A percentile compares a stretch with the other conserved stretches of the same genome.
phyloP scores from a whole-genome alignment of 2,113 vertebrate species.

The Ictalurus furcatus region DNA sequence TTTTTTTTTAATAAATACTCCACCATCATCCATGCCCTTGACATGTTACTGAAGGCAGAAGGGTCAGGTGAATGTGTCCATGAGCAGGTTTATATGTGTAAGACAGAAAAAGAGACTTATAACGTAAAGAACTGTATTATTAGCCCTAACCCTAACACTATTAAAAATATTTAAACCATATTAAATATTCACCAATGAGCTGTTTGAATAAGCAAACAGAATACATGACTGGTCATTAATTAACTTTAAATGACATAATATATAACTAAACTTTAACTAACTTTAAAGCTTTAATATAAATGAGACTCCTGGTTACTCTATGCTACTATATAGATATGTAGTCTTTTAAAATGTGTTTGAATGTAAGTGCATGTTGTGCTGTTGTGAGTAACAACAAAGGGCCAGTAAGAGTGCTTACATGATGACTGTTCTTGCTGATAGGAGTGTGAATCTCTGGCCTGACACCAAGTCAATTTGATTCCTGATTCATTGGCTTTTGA shows the following conservation, averaged over 20 bases:
- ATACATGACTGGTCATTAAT: background rate
- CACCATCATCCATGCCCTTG: constrained; percentile 2
- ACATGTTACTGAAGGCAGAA: constrained; percentile 41
- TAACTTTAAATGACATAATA: background rate
- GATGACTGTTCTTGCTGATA: background rate
- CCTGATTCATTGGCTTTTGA: background rate
- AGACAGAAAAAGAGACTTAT: background rate
- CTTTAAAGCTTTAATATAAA: background rate
- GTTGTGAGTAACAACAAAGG: background rate
- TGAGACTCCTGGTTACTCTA: background rate
- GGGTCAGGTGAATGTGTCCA: constrained; percentile 6
- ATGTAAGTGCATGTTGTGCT: background rate
- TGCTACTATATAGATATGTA: background rate
- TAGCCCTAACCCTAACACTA: background rate
- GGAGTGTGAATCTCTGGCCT: background rate
- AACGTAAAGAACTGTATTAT: background rate
- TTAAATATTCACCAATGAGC: background rate
- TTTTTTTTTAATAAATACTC: constrained; percentile 69
- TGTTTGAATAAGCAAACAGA: background rate
- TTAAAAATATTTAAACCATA: background rate
- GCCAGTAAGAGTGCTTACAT: background rate
- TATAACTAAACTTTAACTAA: background rate
- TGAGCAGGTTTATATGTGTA: background rate
- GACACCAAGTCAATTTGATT: background rate
- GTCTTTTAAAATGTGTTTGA: constrained; percentile 1